phyloP scores from a whole-genome alignment of 2,113 vertebrate genomes.

The Leptobrachium ailaonicum region DNA sequence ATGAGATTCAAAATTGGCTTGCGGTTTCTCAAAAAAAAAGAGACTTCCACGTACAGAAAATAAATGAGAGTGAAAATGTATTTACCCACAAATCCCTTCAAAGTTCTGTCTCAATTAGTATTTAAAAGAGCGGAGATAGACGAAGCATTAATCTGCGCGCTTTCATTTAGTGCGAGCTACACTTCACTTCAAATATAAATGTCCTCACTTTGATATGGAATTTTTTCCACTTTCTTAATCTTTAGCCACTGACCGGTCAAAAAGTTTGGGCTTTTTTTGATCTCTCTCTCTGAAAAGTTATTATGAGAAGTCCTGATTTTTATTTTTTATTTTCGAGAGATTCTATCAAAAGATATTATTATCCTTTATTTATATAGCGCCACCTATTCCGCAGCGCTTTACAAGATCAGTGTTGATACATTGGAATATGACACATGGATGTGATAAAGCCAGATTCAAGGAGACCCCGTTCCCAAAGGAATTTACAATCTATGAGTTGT shows the following conservation, averaged over 20 bases:
- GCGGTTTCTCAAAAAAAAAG: slow-evolving; percentile 50
- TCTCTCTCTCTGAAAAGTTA: too few relatives aligned
- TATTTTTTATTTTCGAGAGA: too few relatives aligned
- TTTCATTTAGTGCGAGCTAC: slow-evolving; percentile 63
- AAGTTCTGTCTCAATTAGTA: slow-evolving; percentile 60
- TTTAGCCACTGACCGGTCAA: slow-evolving; percentile 42
- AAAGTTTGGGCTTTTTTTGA: not conserved
- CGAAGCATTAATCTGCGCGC: slow-evolving; percentile 60
- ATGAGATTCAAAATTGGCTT: slow-evolving; percentile 67
- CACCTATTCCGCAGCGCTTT: too few relatives aligned
- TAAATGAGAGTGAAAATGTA: slow-evolving; percentile 52
- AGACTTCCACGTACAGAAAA: slow-evolving; percentile 58
- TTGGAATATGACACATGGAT: too few relatives aligned
- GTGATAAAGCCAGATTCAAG: too few relatives aligned
- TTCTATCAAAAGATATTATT: too few relatives aligned
- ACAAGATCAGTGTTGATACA: too few relatives aligned
- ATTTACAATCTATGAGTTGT: too few relatives aligned
- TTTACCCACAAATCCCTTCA: slow-evolving; percentile 47
- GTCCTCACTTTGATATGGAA: slow-evolving; percentile 59
- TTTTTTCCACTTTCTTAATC: slow-evolving; percentile 60
- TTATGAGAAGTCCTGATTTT: too few relatives aligned
- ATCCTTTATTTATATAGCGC: too few relatives aligned
- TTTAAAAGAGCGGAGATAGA: slow-evolving; percentile 57
- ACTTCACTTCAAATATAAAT: slow-evolving; percentile 62
- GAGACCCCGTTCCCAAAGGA: too few relatives aligned